phyloP scores from a whole-genome alignment of 1,140 invertebrate species.

The Sminthurinus signatus region DNA sequence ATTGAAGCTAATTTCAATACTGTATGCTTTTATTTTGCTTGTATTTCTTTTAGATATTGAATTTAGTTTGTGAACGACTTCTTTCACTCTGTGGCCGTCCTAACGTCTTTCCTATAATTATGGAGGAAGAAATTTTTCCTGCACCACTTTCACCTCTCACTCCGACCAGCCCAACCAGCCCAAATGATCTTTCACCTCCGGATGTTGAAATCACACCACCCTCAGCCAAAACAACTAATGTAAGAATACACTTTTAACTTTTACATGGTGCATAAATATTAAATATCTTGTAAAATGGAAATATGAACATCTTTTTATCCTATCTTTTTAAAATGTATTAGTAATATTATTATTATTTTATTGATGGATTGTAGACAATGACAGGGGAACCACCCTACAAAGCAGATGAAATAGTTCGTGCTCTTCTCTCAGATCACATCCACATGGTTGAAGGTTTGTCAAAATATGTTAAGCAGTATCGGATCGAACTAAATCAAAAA shows the following conservation, averaged over 20 bases:
- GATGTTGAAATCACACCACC: conserved; percentile 12
- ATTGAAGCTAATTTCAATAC: too few relatives aligned
- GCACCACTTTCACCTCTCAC: conserved; percentile 2
- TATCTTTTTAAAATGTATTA: too few relatives aligned
- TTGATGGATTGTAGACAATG: too few relatives aligned
- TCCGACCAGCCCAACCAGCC: neutral
- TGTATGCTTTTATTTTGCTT: too few relatives aligned
- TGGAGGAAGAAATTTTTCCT: conserved; percentile 30
- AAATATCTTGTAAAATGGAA: too few relatives aligned
- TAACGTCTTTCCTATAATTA: conserved; percentile 27
- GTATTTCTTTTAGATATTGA: conserved; percentile 57
- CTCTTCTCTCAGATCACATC: conserved; percentile 51
- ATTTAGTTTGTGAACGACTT: conserved; percentile 67
- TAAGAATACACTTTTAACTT: neutral
- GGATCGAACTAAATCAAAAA: conserved; percentile 58
- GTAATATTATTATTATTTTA: too few relatives aligned
- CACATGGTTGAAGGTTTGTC: conserved; percentile 52
- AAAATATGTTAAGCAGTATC: conserved; percentile 51
- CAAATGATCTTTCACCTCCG: conserved; percentile 2
- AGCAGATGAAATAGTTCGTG: conserved; percentile 48
- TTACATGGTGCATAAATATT: too few relatives aligned
- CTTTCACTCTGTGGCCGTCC: conserved; percentile 56
- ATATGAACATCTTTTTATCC: too few relatives aligned
- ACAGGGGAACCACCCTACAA: conserved; percentile 29
- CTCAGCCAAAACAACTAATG: conserved; percentile 7